These are phyloP conservation scores for Abrostola tripartita DNA, from an alignment of 2,888 invertebrate species.

Conservation along the genomic window DNA sequence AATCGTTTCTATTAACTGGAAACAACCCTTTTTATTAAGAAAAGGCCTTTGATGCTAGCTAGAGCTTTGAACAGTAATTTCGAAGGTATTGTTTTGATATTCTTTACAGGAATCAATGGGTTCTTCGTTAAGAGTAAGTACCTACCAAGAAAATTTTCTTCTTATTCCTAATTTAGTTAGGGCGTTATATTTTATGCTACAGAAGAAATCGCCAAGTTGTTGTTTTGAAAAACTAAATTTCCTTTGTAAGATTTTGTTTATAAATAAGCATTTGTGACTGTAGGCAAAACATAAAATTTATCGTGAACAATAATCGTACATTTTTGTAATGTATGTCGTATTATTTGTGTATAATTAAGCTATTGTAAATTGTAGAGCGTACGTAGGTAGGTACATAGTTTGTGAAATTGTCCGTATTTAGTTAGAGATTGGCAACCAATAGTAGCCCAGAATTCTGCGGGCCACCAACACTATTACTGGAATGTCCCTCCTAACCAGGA, in stretches of 20 bases:
- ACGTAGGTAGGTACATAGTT: constrained; percentile 38
- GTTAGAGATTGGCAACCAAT: constrained; percentile 56
- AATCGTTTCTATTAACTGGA: constrained; percentile 44
- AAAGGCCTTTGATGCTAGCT: constrained; percentile 32
- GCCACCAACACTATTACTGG: constrained; percentile 66
- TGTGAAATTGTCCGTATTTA: constrained; percentile 46
- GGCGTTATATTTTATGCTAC: too few species aligned
- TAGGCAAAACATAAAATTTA: too few species aligned
- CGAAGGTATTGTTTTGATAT: too few species aligned
- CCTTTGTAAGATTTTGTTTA: too few species aligned
- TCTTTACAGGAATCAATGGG: background rate
- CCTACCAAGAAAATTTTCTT: background rate
- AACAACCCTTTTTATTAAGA: constrained; percentile 24
- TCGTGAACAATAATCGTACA: too few species aligned
- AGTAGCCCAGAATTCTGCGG: constrained; percentile 64
- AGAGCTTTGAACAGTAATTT: constrained; percentile 7
- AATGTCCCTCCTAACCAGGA: constrained; percentile 60
- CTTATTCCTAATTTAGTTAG: too few species aligned
- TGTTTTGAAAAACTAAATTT: too few species aligned
- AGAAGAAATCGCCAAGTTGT: too few species aligned
- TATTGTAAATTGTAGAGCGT: background rate
- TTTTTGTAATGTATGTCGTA: background rate
- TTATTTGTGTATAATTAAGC: constrained; percentile 5
- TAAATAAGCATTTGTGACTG: too few species aligned
- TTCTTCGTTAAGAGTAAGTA: too few species aligned